Evolutionary conservation across 2,797 vertebrate species (phyloP), one percentile per base, ranked within the genome.

Genomic region (Molossus molossus): DNA sequence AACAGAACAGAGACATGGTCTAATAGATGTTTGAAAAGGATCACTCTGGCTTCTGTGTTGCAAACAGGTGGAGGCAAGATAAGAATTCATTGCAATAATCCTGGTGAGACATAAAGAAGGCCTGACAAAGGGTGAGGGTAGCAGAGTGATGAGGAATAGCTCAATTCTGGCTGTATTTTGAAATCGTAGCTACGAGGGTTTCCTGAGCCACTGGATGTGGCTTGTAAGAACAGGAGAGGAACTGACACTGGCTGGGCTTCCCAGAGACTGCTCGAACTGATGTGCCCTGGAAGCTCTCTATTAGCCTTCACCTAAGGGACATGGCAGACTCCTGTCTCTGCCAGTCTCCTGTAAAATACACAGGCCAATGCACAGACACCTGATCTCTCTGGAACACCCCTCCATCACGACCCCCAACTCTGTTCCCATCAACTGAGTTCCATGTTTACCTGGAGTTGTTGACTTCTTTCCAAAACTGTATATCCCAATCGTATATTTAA

Each of bases 381-480:
- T 50, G 25, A 73, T 37, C 20, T 58, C 55, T 60, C 57, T 57
- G 45, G 29, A 29, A 25, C 14, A 6, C 18, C 7, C 7, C 17
- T 60, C 14, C 29, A 10, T 50, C 40, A 58, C 8, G 8, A 50
- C 20, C 53, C 18, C 8, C 40, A 77, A 7, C 6, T 72, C 65
- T 20, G 3, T 10, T 65, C n/a, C 27, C n/a, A 70, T 57, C 53
- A 85, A 6, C 20, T 69, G 69, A 79, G 33, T 60, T 79, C 20
- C 82, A n/a, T 37, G 21, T 57, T 75, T 33, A 45, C 65, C 25
- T 57, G 65, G 57, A 84, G 15, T 29, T 85, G 23, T 9, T 87
- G 83, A 58, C 37, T 82, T 69, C 48, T 87, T 96, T 48, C 23
- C 8, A 77, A 83, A 92, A 65, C 9, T 27, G 11, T 85, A 29